These are phyloP conservation scores for Eospalax fontanierii DNA, from an alignment of 2,797 vertebrate species.

Conservation along the genomic window DNA sequence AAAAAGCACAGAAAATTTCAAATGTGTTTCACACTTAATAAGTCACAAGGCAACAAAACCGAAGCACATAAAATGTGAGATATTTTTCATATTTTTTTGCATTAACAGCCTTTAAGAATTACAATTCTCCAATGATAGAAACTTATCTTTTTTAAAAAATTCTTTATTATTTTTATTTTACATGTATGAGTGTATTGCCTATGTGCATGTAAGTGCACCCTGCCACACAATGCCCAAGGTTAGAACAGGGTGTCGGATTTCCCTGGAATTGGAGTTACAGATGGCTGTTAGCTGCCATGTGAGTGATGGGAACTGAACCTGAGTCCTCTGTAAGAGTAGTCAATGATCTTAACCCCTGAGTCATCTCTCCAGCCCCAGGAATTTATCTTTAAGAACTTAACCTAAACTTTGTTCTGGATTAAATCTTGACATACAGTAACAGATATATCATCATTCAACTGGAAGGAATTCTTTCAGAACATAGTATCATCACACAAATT, in stretches of 20 bases:
- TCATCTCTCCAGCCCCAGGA: too few species aligned
- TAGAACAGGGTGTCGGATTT: too few species aligned
- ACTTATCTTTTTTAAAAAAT: too few species aligned
- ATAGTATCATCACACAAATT: background rate
- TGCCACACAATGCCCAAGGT: too few species aligned
- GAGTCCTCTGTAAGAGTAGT: too few species aligned
- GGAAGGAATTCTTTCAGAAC: conserved; percentile 44
- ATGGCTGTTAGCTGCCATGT: too few species aligned
- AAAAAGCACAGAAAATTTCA: conserved; percentile 52
- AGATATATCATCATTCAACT: background rate
- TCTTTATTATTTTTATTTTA: too few species aligned
- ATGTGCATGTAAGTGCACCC: too few species aligned
- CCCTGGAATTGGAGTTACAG: too few species aligned
- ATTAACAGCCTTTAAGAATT: conserved; percentile 52
- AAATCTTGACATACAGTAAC: conserved; percentile 16
- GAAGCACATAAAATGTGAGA: conserved; percentile 81
- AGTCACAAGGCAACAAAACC: conserved; percentile 82
- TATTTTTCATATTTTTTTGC: conserved; percentile 73
- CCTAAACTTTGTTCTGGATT: conserved; percentile 60
- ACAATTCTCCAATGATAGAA: conserved; percentile 20
- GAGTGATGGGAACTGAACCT: too few species aligned
- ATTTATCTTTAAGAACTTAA: conserved; percentile 14
- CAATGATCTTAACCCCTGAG: too few species aligned
- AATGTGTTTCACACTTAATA: conserved; percentile 73
- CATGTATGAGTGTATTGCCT: too few species aligned